phyloP scores from a whole-genome alignment of 2,888 invertebrate genomes.

The Acanthococcus lagerstroemiae region DNA sequence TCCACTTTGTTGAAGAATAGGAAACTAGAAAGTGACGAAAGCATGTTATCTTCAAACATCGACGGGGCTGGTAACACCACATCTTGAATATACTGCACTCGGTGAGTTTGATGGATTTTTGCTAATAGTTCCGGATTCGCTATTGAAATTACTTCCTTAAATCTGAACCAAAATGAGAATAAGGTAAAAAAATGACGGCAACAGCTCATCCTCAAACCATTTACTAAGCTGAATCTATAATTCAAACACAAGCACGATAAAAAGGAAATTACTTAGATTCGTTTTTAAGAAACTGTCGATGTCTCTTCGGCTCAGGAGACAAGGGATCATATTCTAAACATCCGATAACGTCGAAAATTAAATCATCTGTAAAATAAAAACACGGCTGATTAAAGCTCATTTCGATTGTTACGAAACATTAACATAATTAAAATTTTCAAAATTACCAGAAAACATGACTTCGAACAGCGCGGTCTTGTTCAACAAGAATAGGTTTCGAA shows the following conservation, averaged over 20 bases:
- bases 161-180: constrained; percentile 43
- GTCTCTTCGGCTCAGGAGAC: constrained; percentile 73
- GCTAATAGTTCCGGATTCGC: constrained; percentile 86
- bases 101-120: constrained; percentile 98
- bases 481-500: constrained; percentile 95
- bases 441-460: constrained; percentile 77
- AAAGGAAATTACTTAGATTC: constrained; percentile 54
- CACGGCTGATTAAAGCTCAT: too few relatives aligned
- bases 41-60: constrained; percentile 97
- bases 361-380: constrained; percentile 52
- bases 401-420: neutral
- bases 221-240: neutral
- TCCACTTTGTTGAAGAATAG: constrained; percentile 99
- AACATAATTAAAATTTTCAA: constrained; percentile 37
- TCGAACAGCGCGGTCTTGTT: constrained; percentile 96
- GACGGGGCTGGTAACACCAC: constrained; percentile 97
- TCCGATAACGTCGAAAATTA: constrained; percentile 95
- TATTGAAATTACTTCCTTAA: constrained; percentile 88
- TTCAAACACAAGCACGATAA: neutral
- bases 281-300: constrained; percentile 89
- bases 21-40: constrained; percentile 94
- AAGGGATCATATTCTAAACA: constrained; percentile 96
- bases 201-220: neutral
- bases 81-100: constrained; percentile 98
- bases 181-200: neutral